Conservation (phyloP, 2,888 invertebrate species). For the Leucophenga maculata region DNA sequence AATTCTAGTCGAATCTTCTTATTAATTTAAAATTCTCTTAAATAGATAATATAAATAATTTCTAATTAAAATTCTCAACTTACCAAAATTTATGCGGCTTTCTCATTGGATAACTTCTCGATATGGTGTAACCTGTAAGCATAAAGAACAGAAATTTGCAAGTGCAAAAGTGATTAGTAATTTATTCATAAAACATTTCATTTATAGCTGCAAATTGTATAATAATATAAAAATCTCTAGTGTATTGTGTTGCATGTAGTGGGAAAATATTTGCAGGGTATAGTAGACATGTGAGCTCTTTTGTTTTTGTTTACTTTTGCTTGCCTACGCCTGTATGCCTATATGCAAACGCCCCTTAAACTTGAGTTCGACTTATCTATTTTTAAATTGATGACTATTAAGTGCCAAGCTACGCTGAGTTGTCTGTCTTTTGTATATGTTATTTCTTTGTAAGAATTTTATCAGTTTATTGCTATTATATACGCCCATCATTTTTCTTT, state of each 20-base stretch:
- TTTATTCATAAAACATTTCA: slow-evolving; percentile 30
- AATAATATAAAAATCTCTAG: not conserved
- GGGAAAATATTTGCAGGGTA: not conserved
- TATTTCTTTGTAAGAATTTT: slow-evolving; percentile 8
- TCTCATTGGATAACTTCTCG: slow-evolving; percentile 72
- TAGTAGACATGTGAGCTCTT: not conserved
- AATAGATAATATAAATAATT: too few species aligned
- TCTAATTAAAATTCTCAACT: slow-evolving; percentile 43
- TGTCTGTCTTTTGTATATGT: not conserved
- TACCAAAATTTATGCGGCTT: slow-evolving; percentile 71
- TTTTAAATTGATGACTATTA: not conserved
- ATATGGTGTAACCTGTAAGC: slow-evolving; percentile 71
- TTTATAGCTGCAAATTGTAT: not conserved
- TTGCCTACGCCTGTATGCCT: too few species aligned
- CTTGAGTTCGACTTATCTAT: not conserved
- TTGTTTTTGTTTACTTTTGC: not conserved
- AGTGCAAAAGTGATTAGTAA: slow-evolving; percentile 67
- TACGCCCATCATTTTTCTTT: not conserved
- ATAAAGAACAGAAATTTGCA: slow-evolving; percentile 58
- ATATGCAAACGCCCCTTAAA: slow-evolving; percentile 15
- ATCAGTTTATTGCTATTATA: not conserved
- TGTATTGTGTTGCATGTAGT: not conserved
- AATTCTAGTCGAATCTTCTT: too few species aligned
- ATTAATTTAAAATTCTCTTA: too few species aligned
- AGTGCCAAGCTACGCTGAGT: not conserved